phyloP scores from a whole-genome alignment of 2,888 invertebrate genomes.

The Rhingia campestris region DNA sequence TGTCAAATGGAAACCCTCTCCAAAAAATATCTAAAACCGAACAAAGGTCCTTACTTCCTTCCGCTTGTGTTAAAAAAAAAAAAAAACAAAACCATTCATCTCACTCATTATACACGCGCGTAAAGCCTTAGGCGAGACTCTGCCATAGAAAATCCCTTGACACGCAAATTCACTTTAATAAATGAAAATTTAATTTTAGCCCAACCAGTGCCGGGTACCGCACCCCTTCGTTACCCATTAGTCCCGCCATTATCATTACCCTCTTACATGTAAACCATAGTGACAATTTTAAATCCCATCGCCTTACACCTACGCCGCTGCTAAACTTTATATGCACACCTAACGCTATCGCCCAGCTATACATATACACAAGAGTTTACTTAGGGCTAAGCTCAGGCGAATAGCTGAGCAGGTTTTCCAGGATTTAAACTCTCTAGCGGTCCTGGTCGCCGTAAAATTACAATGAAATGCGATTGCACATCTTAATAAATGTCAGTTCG shows the following conservation, averaged over 20 bases:
- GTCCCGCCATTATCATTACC: slow-evolving; percentile 73
- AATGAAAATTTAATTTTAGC: slow-evolving; percentile 70
- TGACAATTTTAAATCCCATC: slow-evolving; percentile 69
- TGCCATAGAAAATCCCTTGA: slow-evolving; percentile 62
- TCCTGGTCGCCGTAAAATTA: slow-evolving; percentile 64
- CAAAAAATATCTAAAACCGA: not conserved
- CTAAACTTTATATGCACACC: not conserved
- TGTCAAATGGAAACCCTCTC: too few relatives aligned
- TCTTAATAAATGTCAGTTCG: slow-evolving; percentile 73
- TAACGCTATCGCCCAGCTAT: not conserved
- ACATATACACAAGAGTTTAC: not conserved
- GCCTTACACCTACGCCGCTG: slow-evolving; percentile 50
- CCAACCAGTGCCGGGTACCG: slow-evolving; percentile 12
- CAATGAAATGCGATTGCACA: slow-evolving; percentile 74
- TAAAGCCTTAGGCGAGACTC: slow-evolving; percentile 52
- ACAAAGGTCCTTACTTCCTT: slow-evolving; percentile 6
- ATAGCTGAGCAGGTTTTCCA: slow-evolving; percentile 40
- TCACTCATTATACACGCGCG: slow-evolving; percentile 26
- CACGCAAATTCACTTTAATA: slow-evolving; percentile 73
- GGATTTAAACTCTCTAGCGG: slow-evolving; percentile 58
- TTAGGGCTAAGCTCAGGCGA: slow-evolving; percentile 30
- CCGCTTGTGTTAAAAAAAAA: too few relatives aligned
- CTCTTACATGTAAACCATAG: slow-evolving; percentile 51
- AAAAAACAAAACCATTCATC: slow-evolving; percentile 18
- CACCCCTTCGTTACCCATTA: slow-evolving; percentile 43